Conservation (phyloP, 2,113 vertebrate genomes). For the Onychostoma macrolepis region DNA sequence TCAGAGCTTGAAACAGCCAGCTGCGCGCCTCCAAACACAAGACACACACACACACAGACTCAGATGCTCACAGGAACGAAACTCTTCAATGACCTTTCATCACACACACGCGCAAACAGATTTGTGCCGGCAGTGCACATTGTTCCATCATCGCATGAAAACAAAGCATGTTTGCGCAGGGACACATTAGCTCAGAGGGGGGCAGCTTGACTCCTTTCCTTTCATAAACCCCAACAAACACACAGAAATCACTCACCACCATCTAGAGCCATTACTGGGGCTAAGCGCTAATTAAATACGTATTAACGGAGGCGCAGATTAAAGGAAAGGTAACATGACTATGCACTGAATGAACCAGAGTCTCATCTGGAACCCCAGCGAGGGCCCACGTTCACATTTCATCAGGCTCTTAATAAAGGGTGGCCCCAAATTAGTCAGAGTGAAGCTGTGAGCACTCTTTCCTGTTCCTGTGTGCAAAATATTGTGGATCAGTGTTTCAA, state of each 20-base stretch:
- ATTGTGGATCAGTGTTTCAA: neutral
- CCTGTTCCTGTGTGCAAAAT: neutral
- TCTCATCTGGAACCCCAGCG: neutral
- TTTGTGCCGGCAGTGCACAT: neutral
- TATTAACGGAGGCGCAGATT: conserved; percentile 33
- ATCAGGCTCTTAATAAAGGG: neutral
- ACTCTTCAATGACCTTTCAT: conserved; percentile 32
- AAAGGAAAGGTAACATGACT: conserved; percentile 24
- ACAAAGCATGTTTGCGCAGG: conserved; percentile 15
- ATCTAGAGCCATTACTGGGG: conserved; percentile 31
- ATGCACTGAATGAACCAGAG: neutral
- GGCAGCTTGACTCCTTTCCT: conserved; percentile 9
- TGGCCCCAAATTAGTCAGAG: neutral
- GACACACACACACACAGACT: conserved; percentile 64
- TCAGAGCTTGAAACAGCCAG: conserved; percentile 69
- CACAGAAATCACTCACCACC: conserved; percentile 33
- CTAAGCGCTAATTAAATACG: conserved; percentile 52
- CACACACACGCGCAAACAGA: neutral
- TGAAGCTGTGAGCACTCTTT: neutral
- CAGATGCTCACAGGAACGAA: conserved; percentile 50
- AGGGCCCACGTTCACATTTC: conserved; percentile 1
- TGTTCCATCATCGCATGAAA: conserved; percentile 31
- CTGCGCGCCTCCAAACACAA: conserved; percentile 72
- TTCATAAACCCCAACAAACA: conserved; percentile 36
- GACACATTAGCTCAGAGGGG: neutral